Percentiles rank a stretch among this genome's conserved stretches.
These are phyloP conservation scores for Sphaerodactylus townsendi DNA, from an alignment of 2,113 vertebrate species.

Conservation along the genomic window DNA sequence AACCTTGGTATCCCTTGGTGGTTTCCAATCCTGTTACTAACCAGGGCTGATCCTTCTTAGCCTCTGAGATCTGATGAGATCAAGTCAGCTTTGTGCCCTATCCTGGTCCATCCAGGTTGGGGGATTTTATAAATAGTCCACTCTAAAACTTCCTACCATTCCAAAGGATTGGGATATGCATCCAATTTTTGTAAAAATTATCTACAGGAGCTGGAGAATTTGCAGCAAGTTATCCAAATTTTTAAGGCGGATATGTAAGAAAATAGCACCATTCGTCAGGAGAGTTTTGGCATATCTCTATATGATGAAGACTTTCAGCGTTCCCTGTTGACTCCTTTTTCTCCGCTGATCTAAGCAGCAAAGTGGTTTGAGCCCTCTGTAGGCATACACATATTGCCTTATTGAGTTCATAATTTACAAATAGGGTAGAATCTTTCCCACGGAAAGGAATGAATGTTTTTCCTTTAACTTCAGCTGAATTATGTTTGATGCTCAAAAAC, in stretches of 20 bases:
- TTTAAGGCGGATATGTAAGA: background rate
- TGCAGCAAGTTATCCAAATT: background rate
- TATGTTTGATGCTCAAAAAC: conserved; percentile 52
- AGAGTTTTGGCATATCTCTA: background rate
- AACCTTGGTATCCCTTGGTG: too few relatives aligned
- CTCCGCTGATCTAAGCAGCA: background rate
- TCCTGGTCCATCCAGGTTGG: too few relatives aligned
- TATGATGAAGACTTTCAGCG: background rate
- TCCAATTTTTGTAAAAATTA: background rate
- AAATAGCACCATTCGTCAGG: background rate
- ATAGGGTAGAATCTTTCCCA: background rate
- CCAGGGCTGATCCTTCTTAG: too few relatives aligned
- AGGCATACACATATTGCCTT: conserved; percentile 19
- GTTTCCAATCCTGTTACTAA: too few relatives aligned
- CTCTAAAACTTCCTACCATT: background rate
- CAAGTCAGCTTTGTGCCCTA: too few relatives aligned
- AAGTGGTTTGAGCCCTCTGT: background rate
- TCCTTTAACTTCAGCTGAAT: conserved; percentile 32
- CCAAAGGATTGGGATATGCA: background rate
- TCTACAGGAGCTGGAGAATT: background rate
- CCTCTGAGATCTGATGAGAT: too few relatives aligned
- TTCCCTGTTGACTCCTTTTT: background rate
- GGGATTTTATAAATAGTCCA: too few relatives aligned
- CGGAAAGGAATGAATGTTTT: conserved; percentile 26
- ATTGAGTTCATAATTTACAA: conserved; percentile 34